phyloP scores from a whole-genome alignment of 2,797 vertebrate species.

The Chromobotia macracanthus region DNA sequence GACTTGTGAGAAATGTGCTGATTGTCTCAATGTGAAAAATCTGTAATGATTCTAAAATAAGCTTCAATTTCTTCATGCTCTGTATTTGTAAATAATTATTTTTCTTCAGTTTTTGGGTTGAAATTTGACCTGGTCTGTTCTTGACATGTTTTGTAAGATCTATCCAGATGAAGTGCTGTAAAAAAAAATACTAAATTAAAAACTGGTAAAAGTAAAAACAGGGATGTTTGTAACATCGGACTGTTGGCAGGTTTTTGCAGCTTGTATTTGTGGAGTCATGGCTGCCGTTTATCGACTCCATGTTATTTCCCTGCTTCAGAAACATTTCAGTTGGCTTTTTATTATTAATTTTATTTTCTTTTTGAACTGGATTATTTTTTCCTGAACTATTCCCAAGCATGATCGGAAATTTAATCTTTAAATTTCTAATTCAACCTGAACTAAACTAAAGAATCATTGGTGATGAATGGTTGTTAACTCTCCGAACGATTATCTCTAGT shows the following conservation, averaged over 20 bases:
- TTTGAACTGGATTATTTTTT: constrained; percentile 39
- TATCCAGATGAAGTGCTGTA: background rate
- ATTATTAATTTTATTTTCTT: constrained; percentile 30
- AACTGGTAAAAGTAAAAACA: too few relatives aligned
- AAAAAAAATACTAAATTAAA: too few relatives aligned
- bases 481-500: constrained; percentile 89
- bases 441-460: constrained; percentile 59
- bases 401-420: constrained; percentile 72
- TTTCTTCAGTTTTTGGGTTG: background rate
- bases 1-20: too few relatives aligned
- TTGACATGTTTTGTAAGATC: background rate
- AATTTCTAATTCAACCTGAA: constrained; percentile 38
- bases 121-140: background rate
- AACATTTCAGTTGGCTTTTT: constrained; percentile 42
- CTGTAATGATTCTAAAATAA: background rate
- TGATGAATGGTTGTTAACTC: constrained; percentile 73
- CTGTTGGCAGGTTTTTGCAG: background rate
- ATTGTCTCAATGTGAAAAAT: background rate
- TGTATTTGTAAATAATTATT: background rate
- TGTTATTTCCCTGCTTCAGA: constrained; percentile 46
- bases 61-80: background rate
- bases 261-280: constrained; percentile 47
- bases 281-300: constrained; percentile 63
- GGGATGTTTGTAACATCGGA: too few relatives aligned
- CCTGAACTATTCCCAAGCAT: constrained; percentile 69